Conservation (phyloP, 2,888 invertebrate genomes). For the Ernsta delagoae region DNA sequence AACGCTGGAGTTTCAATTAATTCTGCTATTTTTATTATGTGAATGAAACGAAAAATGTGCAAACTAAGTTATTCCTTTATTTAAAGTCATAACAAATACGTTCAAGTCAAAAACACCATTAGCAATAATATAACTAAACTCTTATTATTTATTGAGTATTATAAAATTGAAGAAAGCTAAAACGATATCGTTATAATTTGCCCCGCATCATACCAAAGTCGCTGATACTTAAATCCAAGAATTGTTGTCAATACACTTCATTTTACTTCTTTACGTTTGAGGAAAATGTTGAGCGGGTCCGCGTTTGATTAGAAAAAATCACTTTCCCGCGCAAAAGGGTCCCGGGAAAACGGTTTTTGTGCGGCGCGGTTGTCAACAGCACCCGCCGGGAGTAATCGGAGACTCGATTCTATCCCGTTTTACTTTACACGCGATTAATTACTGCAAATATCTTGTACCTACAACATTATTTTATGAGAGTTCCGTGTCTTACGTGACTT, state of each 20-base stretch:
- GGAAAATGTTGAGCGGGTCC: background rate
- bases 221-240: background rate
- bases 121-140: no score
- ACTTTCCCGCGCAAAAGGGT: slow-evolving; percentile 9
- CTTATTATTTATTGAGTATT: background rate
- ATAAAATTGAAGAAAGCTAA: background rate
- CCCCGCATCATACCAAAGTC: background rate
- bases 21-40: background rate
- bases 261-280: background rate
- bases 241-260: slow-evolving; percentile 1
- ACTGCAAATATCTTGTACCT: no score
- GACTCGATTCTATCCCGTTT: no score
- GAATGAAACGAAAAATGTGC: no score
- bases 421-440: no score
- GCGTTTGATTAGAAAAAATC: slow-evolving; percentile 23
- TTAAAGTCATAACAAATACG: no score
- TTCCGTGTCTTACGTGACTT: no score
- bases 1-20: slow-evolving; percentile 18
- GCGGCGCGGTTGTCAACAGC: no score
- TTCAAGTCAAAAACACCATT: no score
- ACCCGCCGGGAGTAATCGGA: no score
- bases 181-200: background rate
- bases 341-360: background rate
- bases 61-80: no score
- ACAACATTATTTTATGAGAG: no score